Percentiles rank a stretch among this genome's conserved stretches.
Evolutionary conservation across 2,113 vertebrate genomes (phyloP).

Genomic region (Cynopterus brachyotis): DNA sequence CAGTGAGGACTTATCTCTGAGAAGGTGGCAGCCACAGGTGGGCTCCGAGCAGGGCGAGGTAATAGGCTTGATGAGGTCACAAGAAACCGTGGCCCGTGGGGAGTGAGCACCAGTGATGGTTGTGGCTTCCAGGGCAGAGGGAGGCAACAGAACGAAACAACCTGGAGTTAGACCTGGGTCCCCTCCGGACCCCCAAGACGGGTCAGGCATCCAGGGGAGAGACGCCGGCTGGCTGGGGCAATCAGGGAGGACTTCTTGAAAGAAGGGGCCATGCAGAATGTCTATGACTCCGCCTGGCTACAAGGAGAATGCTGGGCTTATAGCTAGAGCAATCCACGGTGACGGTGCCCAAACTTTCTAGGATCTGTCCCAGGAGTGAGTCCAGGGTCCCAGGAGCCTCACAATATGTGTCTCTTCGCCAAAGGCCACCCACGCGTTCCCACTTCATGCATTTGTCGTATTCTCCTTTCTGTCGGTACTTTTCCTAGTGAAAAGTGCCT

Average conservation of each 20-base stretch:
- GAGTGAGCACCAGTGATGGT: no score
- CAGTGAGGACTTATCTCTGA: background rate
- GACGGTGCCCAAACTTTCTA: background rate
- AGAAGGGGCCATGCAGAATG: background rate
- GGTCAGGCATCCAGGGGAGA: background rate
- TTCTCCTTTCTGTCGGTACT: background rate
- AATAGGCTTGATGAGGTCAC: accelerated
- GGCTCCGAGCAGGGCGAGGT: background rate
- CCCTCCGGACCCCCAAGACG: background rate
- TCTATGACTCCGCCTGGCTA: accelerated
- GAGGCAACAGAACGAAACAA: background rate
- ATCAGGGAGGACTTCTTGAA: background rate
- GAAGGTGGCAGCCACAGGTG: background rate
- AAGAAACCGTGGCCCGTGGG: accelerated
- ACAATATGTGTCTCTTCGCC: background rate
- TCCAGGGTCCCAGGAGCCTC: background rate
- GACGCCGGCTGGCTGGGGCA: background rate
- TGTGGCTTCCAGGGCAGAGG: background rate
- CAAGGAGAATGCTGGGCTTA: background rate
- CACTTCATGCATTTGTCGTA: background rate
- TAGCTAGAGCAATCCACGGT: background rate
- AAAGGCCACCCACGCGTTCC: accelerated
- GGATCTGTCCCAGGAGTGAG: background rate
- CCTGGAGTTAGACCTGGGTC: background rate
- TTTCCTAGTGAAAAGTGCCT: background rate